Evolutionary conservation across 2,797 vertebrate species (phyloP), one percentile per base, ranked within the genome.

Genomic region (Champsocephalus esox): DNA sequence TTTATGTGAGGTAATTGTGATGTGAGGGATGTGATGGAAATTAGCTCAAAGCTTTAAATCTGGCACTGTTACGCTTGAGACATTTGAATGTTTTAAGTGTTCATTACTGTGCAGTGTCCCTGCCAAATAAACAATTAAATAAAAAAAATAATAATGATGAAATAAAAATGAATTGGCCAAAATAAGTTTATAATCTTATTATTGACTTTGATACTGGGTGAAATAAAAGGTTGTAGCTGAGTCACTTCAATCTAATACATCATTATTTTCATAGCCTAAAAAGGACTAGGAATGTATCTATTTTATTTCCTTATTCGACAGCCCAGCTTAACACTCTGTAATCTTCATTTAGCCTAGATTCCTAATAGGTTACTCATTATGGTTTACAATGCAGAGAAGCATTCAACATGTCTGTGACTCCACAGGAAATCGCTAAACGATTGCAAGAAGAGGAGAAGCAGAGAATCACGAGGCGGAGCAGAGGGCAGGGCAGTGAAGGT

Each of bases 401-500:
- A 49, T 49, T 56, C 34, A 12, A 12, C 21, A 1, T 13, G 51
- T 0, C 8, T 52, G 1, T 79, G 71, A 89, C 48, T 85, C 45
- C 16, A 56, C 89, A 96, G 95, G 94, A 95, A 94, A 92, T 95
- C 56, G 95, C 95, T 2, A 94, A 95, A 83, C 79, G 50, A 56
- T 84, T 96, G 66, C 94, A 96, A 83, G 93, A 96, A 74, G 94
- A 95, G 76, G 95, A 96, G 70, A 85, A 92, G 75, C 68, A 88
- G 57, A 86, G 80, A 41, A 59, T 84, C 71, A 85, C 79, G 57
- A 88, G 81, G 34, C 75, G 63, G 41, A 89, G 77, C 79, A 82
- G 88, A 81, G 84, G 57, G 43, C 86, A 83, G 11, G 86, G 86
- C 4, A 16, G 16, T 41, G 81, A 88, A 93, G 94, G 94, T 95